Percentiles rank a stretch among this genome's conserved stretches.
These are phyloP conservation scores for Drosophila buzzatii DNA, from an alignment of 2,888 invertebrate species.

Conservation along the genomic window DNA sequence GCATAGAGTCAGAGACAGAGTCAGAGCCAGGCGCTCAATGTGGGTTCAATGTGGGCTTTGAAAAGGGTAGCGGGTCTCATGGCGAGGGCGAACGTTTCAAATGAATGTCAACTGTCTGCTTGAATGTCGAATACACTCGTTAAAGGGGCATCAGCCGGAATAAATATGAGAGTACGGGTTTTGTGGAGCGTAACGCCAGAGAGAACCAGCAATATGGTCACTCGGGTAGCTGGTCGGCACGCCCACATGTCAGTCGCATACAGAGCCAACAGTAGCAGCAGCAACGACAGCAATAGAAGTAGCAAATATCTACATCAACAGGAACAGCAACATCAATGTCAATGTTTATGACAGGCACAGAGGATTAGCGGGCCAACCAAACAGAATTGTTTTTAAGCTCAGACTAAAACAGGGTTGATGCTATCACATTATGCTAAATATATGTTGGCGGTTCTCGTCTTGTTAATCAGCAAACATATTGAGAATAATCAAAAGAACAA, in stretches of 20 bases:
- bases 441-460: slow-evolving; percentile 21
- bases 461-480: slow-evolving; percentile 74
- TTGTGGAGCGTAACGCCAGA: slow-evolving; percentile 71
- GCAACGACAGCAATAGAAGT: slow-evolving; percentile 10
- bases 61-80: slow-evolving; percentile 46
- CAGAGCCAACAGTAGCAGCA: slow-evolving; percentile 19
- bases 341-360: slow-evolving; percentile 80
- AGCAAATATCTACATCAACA: slow-evolving; percentile 45
- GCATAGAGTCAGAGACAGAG: slow-evolving; percentile 9
- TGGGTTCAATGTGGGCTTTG: slow-evolving; percentile 18
- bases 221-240: slow-evolving; percentile 63
- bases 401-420: slow-evolving; percentile 6
- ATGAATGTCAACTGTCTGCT: slow-evolving; percentile 78
- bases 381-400: slow-evolving; percentile 59
- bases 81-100: slow-evolving; percentile 70
- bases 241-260: slow-evolving; percentile 74
- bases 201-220: slow-evolving; percentile 39
- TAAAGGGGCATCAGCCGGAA: slow-evolving; percentile 75
- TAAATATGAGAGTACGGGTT: slow-evolving; percentile 60
- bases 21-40: slow-evolving; percentile 1
- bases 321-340: slow-evolving; percentile 75
- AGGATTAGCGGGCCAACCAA: slow-evolving; percentile 75
- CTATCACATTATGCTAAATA: slow-evolving; percentile 60
- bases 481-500: slow-evolving; percentile 68
- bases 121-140: slow-evolving; percentile 80